Percentiles rank a stretch among this genome's conserved stretches.
These are phyloP conservation scores for Agrotis segetum DNA, from an alignment of 2,888 invertebrate species.

Conservation along the genomic window DNA sequence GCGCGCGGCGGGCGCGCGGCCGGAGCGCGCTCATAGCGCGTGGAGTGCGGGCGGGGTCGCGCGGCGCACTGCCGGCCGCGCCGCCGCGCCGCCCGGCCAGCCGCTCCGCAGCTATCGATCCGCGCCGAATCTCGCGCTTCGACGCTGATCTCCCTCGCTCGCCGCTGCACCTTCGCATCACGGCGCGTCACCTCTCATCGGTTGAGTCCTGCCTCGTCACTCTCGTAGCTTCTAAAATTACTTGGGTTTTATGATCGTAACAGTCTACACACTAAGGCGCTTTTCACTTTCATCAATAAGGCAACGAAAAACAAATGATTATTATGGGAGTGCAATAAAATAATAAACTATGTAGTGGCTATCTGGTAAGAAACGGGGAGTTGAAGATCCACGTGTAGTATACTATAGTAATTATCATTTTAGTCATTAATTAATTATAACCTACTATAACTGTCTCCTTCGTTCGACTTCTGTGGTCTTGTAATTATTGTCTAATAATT, in stretches of 20 bases:
- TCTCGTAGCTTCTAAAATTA: not conserved
- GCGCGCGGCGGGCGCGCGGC: constrained; percentile 70
- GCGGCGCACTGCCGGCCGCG: constrained; percentile 65
- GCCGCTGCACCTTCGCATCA: constrained; percentile 20
- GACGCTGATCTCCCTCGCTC: constrained; percentile 5
- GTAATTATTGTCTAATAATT: too few relatives aligned
- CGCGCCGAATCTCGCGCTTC: constrained; percentile 11
- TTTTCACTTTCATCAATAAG: constrained; percentile 6
- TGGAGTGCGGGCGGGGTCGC: constrained; percentile 54
- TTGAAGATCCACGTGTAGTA: too few relatives aligned
- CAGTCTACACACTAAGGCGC: not conserved
- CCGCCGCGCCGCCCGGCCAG: constrained; percentile 34
- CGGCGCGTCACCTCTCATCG: not conserved
- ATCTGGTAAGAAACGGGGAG: too few relatives aligned
- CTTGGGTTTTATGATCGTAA: too few relatives aligned
- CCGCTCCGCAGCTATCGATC: constrained; percentile 44
- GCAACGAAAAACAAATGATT: too few relatives aligned
- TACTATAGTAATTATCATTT: too few relatives aligned
- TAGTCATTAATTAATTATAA: too few relatives aligned
- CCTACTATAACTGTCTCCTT: too few relatives aligned
- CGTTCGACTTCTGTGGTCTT: too few relatives aligned
- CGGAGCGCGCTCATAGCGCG: constrained; percentile 71
- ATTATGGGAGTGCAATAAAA: too few relatives aligned
- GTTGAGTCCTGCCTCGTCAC: not conserved
- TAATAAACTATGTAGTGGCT: too few relatives aligned